Evolutionary conservation across 2,888 invertebrate species (phyloP), one percentile per base, ranked within the genome.

Genomic region (Ectemnius cavifrons): DNA sequence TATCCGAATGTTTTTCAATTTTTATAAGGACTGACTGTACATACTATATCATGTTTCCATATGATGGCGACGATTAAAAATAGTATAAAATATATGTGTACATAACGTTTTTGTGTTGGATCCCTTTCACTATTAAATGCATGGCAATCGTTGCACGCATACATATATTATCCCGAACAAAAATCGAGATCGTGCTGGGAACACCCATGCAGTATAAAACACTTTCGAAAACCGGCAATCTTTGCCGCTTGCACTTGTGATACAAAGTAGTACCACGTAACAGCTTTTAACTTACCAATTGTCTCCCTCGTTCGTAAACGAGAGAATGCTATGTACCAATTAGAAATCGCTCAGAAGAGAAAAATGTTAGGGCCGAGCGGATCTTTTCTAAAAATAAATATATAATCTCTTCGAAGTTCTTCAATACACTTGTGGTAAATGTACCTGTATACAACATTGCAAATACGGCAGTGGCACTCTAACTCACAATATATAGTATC

Each of bases 381-480:
- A 52, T 63, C 67, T 75, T 27, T 68, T 74, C 58, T 63, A 78
- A 79, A 82, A 52, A 52, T 52, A 81, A 79, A 79, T 80, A 81
- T 80, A 78, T 79, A 78, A 80, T 83, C 79, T 84, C 73, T 76
- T 77, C 74, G 75, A 52, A 73, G 77, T 79, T 78, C 67, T 61
- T 66, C 76, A 66, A 74, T 75, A 82, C 73, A 75, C 73, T 71
- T 75, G 11, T 16, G 52, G 69, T 72, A 57, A 46, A 62, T 47
- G 67, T 63, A 70, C 60, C 59, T 61, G 63, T 68, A 56, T 67
- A 67, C 63, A 58, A 16, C 63, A 73, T 60, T 67, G 71, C 70
- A 81, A 63, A 60, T 69, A 75, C 52, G 78, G 65, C 77, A 73
- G 74, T 78, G 67, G 68, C 58, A 77, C 65, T 71, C 73, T 77